phyloP scores from a whole-genome alignment of 2,797 vertebrate species.

The Mycteria americana region DNA sequence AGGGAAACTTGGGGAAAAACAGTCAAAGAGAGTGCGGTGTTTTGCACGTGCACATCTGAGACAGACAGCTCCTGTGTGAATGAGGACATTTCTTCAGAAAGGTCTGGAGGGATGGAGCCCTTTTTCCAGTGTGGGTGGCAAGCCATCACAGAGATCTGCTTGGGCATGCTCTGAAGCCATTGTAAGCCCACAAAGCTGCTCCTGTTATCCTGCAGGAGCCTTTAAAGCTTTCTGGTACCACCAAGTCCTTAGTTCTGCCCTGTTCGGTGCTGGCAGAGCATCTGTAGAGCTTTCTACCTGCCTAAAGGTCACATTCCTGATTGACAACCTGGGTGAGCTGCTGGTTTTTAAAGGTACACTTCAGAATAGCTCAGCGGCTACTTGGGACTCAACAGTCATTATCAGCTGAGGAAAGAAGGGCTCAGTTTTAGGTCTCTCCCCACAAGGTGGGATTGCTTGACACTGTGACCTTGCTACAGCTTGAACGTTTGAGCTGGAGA shows the following conservation, averaged over 20 bases:
- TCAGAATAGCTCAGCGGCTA: not conserved
- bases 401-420: not conserved
- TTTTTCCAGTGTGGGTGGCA: fast-evolving
- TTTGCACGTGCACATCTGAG: not conserved
- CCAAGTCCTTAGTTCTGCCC: not conserved
- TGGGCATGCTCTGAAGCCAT: not conserved
- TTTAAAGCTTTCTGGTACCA: conserved; percentile 3
- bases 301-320: not conserved
- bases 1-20: not conserved
- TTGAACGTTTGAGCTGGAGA: not conserved
- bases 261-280: not conserved
- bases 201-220: not conserved
- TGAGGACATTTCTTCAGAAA: not conserved
- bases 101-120: not conserved
- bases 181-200: not conserved
- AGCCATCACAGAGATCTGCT: not conserved
- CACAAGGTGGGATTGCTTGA: not conserved
- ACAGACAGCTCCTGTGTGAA: not conserved
- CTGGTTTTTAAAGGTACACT: not conserved
- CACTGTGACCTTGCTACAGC: not conserved
- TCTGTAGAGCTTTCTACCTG: not conserved
- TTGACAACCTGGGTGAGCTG: not conserved
- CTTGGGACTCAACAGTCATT: not conserved
- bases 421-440: not conserved
- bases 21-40: not conserved